These are phyloP conservation scores for Rotaria macrura DNA, from an alignment of 2,888 invertebrate species.

Conservation along the genomic window DNA sequence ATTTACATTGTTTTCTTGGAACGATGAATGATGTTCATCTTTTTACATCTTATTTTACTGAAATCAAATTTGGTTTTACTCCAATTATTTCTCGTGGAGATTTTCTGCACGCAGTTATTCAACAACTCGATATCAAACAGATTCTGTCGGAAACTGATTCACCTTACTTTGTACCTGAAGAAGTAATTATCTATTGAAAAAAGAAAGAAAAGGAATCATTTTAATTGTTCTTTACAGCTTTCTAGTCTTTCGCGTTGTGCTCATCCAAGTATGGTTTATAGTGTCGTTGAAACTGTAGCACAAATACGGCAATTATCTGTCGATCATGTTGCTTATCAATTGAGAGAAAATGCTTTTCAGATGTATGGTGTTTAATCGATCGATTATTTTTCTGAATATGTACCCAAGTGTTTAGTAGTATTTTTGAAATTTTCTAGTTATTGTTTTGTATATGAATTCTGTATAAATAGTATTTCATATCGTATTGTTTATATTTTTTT, in stretches of 20 bases:
- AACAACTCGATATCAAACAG: neutral
- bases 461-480: too few relatives aligned
- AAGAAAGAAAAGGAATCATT: too few relatives aligned
- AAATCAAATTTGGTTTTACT: constrained; percentile 8
- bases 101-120: neutral
- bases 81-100: neutral
- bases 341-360: neutral
- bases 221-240: too few relatives aligned
- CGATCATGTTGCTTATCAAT: neutral
- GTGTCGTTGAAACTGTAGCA: neutral
- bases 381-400: too few relatives aligned
- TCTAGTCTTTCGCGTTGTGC: neutral
- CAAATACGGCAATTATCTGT: neutral
- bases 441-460: too few relatives aligned
- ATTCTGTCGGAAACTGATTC: neutral
- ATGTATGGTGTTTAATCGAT: constrained; percentile 6
- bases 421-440: too few relatives aligned
- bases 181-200: too few relatives aligned
- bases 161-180: constrained; percentile 13
- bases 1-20: constrained; percentile 17
- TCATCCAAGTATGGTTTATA: constrained; percentile 4
- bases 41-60: neutral
- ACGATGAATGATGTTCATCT: neutral
- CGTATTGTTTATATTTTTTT: too few relatives aligned
- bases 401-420: too few relatives aligned